Percentiles rank a stretch among this genome's conserved stretches.
Conservation (phyloP, 2,797 vertebrate species). For the Crocidura indochinensis region DNA sequence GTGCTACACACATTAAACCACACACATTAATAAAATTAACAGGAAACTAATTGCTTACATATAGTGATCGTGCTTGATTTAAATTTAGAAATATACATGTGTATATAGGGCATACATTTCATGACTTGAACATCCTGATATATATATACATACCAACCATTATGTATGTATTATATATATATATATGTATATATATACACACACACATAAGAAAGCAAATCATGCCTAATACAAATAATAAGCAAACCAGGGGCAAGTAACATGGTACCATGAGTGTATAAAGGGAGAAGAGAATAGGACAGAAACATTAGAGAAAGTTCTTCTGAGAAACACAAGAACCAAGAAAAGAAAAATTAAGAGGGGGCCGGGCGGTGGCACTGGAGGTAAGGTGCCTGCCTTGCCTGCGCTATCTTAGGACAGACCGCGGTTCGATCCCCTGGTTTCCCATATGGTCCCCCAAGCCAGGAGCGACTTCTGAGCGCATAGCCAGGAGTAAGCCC, state of each 20-base stretch:
- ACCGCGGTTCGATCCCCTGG: no score
- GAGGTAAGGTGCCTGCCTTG: no score
- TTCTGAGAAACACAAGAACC: constrained; percentile 44
- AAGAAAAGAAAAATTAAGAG: constrained; percentile 6
- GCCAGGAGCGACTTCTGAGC: no score
- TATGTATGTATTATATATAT: background rate
- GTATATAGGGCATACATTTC: background rate
- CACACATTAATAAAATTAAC: constrained; percentile 20
- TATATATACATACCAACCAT: background rate
- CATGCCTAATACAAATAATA: constrained; percentile 49
- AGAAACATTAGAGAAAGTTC: constrained; percentile 46
- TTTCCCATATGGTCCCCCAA: no score
- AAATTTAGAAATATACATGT: constrained; percentile 39
- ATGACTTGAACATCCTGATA: no score
- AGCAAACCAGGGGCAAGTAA: background rate
- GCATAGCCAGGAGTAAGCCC: no score
- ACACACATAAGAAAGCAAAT: background rate
- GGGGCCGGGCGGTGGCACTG: no score
- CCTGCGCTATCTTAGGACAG: no score
- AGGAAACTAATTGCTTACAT: constrained; percentile 13
- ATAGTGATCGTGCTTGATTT: constrained; percentile 51
- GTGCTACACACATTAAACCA: background rate
- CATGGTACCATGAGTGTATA: background rate
- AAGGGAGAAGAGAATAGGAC: constrained; percentile 39
- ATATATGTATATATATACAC: background rate